Evolutionary conservation across 2,113 vertebrate species (phyloP).

Genomic region (Chaetura pelagica): DNA sequence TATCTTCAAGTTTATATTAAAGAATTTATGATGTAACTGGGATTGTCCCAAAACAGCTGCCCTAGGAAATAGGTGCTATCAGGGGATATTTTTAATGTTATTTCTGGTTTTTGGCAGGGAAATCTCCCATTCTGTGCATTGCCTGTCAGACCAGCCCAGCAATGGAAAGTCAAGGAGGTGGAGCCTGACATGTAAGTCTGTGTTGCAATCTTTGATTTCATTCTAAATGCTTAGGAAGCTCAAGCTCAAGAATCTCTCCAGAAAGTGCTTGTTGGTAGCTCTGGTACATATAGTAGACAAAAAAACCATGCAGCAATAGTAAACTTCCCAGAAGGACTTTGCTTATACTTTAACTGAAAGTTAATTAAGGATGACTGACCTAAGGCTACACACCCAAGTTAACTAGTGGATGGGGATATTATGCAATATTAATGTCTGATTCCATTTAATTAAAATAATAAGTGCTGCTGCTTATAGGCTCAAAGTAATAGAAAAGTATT

Average conservation of each 20-base stretch:
- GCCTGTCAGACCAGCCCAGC: background rate
- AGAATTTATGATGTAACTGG: background rate
- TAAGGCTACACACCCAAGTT: background rate
- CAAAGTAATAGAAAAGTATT: background rate
- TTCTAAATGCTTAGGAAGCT: background rate
- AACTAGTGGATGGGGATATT: background rate
- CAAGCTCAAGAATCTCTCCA: background rate
- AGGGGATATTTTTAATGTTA: background rate
- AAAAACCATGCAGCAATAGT: background rate
- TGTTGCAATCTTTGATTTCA: background rate
- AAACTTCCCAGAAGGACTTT: background rate
- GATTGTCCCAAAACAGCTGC: background rate
- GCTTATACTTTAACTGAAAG: background rate
- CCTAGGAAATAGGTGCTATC: background rate
- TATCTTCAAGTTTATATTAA: background rate
- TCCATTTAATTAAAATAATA: slow-evolving; percentile 27
- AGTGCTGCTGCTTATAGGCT: background rate
- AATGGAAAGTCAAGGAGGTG: background rate
- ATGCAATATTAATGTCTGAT: slow-evolving; percentile 7
- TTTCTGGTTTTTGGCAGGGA: background rate
- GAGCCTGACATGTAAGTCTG: background rate
- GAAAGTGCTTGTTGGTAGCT: background rate
- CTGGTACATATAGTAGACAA: background rate
- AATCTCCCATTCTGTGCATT: background rate
- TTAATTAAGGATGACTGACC: background rate